Conservation (phyloP, 2,888 invertebrate genomes). For the Ormyrus thymus region DNA sequence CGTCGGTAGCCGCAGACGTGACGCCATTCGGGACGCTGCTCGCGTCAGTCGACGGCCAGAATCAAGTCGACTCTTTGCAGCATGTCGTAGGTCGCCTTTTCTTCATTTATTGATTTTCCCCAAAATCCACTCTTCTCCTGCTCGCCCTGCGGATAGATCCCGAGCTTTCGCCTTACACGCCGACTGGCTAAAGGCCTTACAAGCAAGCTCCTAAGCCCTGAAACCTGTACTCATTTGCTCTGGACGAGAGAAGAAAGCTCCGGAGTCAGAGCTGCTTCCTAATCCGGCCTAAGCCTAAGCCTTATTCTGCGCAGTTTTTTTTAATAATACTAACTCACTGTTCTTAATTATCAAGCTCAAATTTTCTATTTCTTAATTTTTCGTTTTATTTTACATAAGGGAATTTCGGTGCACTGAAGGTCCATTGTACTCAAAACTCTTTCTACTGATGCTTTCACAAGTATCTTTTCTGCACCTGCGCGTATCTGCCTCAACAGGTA, state of each 20-base stretch:
- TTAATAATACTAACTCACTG: no score
- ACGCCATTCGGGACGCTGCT: no score
- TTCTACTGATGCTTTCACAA: background rate
- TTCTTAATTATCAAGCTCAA: no score
- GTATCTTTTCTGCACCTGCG: background rate
- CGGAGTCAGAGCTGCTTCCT: conserved; percentile 11
- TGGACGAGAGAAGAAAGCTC: background rate
- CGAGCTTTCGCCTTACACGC: background rate
- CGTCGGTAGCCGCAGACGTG: no score
- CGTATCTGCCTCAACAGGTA: conserved; percentile 34
- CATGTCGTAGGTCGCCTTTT: no score
- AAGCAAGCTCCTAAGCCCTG: conserved; percentile 39
- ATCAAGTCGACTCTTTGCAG: no score
- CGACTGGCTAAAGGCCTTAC: conserved; percentile 9
- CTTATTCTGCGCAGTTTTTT: conserved; percentile 34
- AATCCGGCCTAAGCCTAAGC: conserved; percentile 24
- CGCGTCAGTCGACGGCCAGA: no score
- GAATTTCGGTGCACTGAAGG: no score
- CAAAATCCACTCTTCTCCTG: no score
- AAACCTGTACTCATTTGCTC: conserved; percentile 37
- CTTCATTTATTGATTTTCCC: no score
- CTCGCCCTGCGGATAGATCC: background rate
- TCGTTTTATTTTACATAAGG: no score
- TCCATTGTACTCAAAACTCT: conserved; percentile 11
- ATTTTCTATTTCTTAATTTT: no score